A percentile compares a stretch with the other conserved stretches of the same genome.
phyloP scores from a whole-genome alignment of 2,888 invertebrate species.

The Stegana nigrithorax region DNA sequence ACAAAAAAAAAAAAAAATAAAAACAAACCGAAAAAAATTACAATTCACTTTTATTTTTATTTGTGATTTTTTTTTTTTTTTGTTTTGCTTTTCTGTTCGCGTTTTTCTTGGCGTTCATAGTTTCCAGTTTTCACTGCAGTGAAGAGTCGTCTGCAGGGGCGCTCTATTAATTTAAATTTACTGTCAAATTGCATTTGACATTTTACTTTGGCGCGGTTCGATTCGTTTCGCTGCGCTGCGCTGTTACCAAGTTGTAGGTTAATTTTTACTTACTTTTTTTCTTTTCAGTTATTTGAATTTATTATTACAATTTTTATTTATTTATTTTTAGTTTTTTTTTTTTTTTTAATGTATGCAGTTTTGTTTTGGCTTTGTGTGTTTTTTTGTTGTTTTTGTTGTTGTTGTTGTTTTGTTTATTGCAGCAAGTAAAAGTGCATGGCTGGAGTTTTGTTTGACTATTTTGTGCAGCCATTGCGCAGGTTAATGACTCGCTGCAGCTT shows the following conservation, averaged over 20 bases:
- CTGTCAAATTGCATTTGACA: slow-evolving; percentile 16
- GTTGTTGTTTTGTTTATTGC: background rate
- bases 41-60: slow-evolving; percentile 53
- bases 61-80: slow-evolving; percentile 12
- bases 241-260: slow-evolving; percentile 1
- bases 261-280: background rate
- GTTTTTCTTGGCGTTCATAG: background rate
- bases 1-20: slow-evolving; percentile 4
- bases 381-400: no score
- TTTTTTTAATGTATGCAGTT: no score
- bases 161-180: slow-evolving; percentile 17
- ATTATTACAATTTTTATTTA: background rate
- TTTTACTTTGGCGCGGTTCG: slow-evolving; percentile 1
- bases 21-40: slow-evolving; percentile 31
- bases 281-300: background rate
- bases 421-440: slow-evolving; percentile 10
- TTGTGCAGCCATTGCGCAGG: slow-evolving; percentile 20
- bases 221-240: background rate
- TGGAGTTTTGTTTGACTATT: background rate
- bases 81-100: background rate
- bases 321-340: background rate
- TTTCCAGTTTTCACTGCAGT: background rate
- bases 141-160: background rate
- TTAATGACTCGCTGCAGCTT: slow-evolving; percentile 34
- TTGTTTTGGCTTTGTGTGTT: no score